phyloP scores from a whole-genome alignment of 2,888 invertebrate genomes.

The Dynastes hyllus region DNA sequence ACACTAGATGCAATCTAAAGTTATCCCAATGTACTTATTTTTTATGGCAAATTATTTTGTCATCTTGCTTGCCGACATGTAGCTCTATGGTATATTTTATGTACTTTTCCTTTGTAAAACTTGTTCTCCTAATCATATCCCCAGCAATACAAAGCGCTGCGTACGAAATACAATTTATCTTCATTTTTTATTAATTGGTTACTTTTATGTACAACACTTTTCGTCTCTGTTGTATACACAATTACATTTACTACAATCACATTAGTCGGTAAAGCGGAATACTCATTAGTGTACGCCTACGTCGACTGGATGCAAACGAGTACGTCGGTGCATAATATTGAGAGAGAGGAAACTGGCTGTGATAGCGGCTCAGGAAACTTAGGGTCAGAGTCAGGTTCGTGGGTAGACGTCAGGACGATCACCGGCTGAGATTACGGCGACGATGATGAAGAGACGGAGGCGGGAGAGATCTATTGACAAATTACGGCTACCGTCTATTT shows the following conservation, averaged over 20 bases:
- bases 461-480: conserved; percentile 27
- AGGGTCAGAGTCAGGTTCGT: conserved; percentile 54
- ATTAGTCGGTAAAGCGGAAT: conserved; percentile 51
- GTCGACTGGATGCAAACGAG: conserved; percentile 50
- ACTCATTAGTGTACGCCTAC: conserved; percentile 57
- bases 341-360: conserved; percentile 51
- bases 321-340: conserved; percentile 49
- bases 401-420: conserved; percentile 50
- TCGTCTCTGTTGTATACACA: neutral
- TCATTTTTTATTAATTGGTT: too few relatives aligned
- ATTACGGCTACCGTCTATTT: conserved; percentile 9
- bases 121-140: too few relatives aligned
- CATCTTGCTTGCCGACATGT: too few relatives aligned
- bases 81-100: too few relatives aligned
- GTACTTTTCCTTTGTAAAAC: too few relatives aligned
- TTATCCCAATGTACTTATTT: too few relatives aligned
- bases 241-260: conserved; percentile 38
- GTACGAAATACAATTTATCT: neutral
- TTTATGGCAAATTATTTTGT: too few relatives aligned
- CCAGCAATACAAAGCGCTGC: neutral
- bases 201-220: conserved; percentile 8
- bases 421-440: conserved; percentile 47
- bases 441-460: conserved; percentile 23
- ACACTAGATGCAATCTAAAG: too few relatives aligned
- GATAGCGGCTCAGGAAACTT: conserved; percentile 53